Evolutionary conservation across 2,888 invertebrate species (phyloP).

Genomic region (Acronicta alni): DNA sequence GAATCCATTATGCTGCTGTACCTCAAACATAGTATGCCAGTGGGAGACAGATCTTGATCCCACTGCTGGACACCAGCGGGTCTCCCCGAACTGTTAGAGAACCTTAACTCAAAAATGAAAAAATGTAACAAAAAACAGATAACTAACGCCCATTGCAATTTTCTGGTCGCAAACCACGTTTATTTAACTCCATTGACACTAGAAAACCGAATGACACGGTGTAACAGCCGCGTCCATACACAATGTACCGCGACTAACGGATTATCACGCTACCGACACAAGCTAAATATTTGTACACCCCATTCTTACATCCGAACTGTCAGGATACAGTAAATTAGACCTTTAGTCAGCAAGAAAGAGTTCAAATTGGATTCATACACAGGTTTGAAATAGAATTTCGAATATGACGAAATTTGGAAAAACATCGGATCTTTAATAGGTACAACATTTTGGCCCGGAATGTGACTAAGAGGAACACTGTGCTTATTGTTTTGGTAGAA

Average conservation of each 20-base stretch:
- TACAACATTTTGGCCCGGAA: constrained; percentile 11
- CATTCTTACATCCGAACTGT: constrained; percentile 2
- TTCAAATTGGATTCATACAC: neutral
- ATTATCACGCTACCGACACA: constrained; percentile 63
- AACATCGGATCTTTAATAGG: constrained; percentile 2
- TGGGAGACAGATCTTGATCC: no score
- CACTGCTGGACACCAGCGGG: no score
- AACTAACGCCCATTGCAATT: constrained; percentile 33
- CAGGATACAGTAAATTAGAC: constrained; percentile 4
- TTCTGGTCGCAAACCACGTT: constrained; percentile 45
- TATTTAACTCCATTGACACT: constrained; percentile 49
- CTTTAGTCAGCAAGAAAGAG: neutral
- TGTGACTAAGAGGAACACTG: constrained; percentile 1
- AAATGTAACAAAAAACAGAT: neutral
- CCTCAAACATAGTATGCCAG: no score
- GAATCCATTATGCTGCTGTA: no score
- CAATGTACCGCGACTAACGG: constrained; percentile 64
- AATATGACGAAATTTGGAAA: constrained; percentile 10
- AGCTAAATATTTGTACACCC: constrained; percentile 52
- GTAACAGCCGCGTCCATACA: constrained; percentile 60
- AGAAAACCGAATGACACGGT: constrained; percentile 48
- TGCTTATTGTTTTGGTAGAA: neutral
- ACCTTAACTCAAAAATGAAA: neutral
- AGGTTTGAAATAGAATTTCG: neutral
- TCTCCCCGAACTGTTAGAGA: no score